A percentile compares a stretch with the other conserved stretches of the same genome.
These are phyloP conservation scores for Gobio occitaniae DNA, from an alignment of 2,797 vertebrate species.

Conservation along the genomic window DNA sequence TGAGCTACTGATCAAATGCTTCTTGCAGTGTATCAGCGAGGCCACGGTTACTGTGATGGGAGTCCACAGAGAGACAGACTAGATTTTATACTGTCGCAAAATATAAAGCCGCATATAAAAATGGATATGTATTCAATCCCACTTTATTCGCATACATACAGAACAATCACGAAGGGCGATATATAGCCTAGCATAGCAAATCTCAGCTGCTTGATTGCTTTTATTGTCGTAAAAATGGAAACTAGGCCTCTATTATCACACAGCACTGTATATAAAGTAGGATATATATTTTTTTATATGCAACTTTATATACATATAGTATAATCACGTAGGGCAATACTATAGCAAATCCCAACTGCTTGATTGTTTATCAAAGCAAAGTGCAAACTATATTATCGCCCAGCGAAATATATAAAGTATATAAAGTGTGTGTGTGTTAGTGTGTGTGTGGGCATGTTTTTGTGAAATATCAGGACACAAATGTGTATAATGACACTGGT, in stretches of 20 bases:
- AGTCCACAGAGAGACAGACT: neutral
- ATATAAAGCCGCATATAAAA: neutral
- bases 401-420: too few relatives aligned
- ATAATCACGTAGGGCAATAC: too few relatives aligned
- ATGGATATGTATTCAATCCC: neutral
- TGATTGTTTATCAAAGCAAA: too few relatives aligned
- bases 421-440: too few relatives aligned
- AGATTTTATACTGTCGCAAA: neutral
- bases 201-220: neutral
- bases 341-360: too few relatives aligned
- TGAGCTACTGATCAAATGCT: slow-evolving; percentile 10
- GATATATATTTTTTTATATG: neutral
- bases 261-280: neutral
- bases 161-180: neutral
- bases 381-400: too few relatives aligned
- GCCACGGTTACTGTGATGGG: neutral
- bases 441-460: too few relatives aligned
- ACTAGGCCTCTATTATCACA: neutral
- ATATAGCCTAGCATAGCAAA: neutral
- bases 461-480: too few relatives aligned
- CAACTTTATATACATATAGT: too few relatives aligned
- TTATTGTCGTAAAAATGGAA: neutral
- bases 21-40: neutral
- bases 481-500: too few relatives aligned
- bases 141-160: neutral